A percentile compares a stretch with the other conserved stretches of the same genome.
phyloP scores from a whole-genome alignment of 2,888 invertebrate genomes.

The Mycalesis mineus region DNA sequence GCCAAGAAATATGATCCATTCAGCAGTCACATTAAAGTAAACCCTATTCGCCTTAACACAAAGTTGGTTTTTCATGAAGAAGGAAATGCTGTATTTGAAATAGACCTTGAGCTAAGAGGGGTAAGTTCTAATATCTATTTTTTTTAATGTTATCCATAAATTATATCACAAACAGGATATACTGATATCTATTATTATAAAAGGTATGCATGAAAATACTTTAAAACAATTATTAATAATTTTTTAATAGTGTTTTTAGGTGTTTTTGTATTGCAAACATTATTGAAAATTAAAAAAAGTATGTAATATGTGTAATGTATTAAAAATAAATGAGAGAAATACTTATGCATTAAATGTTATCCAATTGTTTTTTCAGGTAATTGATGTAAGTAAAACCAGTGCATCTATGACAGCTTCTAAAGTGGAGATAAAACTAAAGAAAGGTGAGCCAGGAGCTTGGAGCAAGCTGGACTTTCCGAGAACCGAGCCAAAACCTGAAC shows the following conservation, averaged over 20 bases:
- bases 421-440: slow-evolving; percentile 93
- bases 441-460: slow-evolving; percentile 92
- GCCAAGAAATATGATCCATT: slow-evolving; percentile 93
- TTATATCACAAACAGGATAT: slow-evolving; percentile 12
- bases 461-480: slow-evolving; percentile 83
- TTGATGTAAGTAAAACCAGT: slow-evolving; percentile 83
- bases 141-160: neutral
- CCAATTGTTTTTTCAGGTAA: slow-evolving; percentile 78
- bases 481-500: slow-evolving; percentile 41
- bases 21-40: slow-evolving; percentile 86
- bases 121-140: slow-evolving; percentile 67
- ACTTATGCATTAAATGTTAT: no score
- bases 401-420: slow-evolving; percentile 92
- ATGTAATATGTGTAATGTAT: no score
- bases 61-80: slow-evolving; percentile 88
- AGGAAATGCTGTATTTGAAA: slow-evolving; percentile 81
- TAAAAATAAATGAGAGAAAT: no score
- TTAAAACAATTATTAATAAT: no score
- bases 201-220: no score
- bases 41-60: slow-evolving; percentile 87
- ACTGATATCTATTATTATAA: no score
- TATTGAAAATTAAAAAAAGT: no score
- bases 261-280: no score
- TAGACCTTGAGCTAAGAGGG: slow-evolving; percentile 89
- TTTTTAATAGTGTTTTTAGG: no score